Evolutionary conservation across 2,888 invertebrate species (phyloP).

Genomic region (Meteorus colon): DNA sequence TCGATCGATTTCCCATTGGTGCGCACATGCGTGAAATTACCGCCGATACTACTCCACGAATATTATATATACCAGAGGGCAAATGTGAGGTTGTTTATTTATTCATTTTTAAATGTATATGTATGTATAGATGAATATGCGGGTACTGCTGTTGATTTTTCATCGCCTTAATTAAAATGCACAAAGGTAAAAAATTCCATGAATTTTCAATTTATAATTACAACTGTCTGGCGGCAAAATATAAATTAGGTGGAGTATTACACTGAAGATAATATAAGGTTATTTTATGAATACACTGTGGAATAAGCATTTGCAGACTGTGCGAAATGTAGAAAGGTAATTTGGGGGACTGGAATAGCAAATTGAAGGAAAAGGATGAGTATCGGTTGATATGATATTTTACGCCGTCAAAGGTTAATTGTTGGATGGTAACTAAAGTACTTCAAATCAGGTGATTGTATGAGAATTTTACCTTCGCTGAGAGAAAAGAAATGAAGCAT

Average conservation of each 20-base stretch:
- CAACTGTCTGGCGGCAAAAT: background rate
- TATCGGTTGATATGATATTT: too few species aligned
- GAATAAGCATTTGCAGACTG: too few species aligned
- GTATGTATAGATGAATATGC: background rate
- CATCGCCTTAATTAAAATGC: background rate
- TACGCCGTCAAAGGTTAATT: too few species aligned
- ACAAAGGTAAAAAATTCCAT: background rate
- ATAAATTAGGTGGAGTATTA: too few species aligned
- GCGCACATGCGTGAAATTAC: constrained; percentile 60
- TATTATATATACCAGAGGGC: background rate
- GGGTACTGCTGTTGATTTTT: too few species aligned
- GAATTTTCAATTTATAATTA: background rate
- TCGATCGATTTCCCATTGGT: constrained; percentile 58
- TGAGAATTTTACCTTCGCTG: too few species aligned
- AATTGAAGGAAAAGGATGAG: too few species aligned
- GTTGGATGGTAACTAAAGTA: too few species aligned
- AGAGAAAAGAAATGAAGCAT: too few species aligned
- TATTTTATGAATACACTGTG: background rate
- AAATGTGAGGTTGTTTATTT: background rate
- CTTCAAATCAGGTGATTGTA: too few species aligned
- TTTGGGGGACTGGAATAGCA: too few species aligned
- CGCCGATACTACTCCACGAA: constrained; percentile 42
- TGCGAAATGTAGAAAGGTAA: too few species aligned
- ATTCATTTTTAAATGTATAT: background rate
- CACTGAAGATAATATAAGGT: background rate